Conservation (phyloP, 2,113 vertebrate species). For the Nesoenas mayeri region DNA sequence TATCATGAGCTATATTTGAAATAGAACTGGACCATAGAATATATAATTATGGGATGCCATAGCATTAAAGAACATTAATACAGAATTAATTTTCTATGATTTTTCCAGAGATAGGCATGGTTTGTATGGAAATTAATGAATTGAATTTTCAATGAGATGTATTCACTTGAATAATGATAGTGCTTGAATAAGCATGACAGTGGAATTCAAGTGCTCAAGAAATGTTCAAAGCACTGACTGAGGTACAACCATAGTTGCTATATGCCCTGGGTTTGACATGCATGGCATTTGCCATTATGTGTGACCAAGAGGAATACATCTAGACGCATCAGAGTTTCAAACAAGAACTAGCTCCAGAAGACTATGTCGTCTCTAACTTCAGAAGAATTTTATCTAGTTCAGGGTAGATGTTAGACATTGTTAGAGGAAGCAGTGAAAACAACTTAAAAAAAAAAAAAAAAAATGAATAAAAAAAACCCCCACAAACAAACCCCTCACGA, state of each 20-base stretch:
- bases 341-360: neutral
- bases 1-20: neutral
- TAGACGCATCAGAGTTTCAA: neutral
- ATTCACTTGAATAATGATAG: neutral
- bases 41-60: neutral
- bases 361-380: neutral
- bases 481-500: neutral
- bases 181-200: neutral
- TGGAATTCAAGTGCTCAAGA: neutral
- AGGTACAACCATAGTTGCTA: neutral
- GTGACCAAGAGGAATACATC: neutral
- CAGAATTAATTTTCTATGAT: neutral
- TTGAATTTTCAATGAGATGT: neutral
- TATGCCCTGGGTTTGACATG: neutral
- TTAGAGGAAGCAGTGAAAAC: neutral
- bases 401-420: neutral
- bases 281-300: neutral
- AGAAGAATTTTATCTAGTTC: neutral
- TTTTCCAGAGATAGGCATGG: neutral
- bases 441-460: neutral
- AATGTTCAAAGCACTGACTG: neutral
- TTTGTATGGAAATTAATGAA: neutral
- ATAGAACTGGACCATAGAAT: neutral
- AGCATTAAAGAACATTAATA: neutral
- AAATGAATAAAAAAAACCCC: neutral